Conservation (phyloP, 2,888 invertebrate genomes). For the Hesperia comma region DNA sequence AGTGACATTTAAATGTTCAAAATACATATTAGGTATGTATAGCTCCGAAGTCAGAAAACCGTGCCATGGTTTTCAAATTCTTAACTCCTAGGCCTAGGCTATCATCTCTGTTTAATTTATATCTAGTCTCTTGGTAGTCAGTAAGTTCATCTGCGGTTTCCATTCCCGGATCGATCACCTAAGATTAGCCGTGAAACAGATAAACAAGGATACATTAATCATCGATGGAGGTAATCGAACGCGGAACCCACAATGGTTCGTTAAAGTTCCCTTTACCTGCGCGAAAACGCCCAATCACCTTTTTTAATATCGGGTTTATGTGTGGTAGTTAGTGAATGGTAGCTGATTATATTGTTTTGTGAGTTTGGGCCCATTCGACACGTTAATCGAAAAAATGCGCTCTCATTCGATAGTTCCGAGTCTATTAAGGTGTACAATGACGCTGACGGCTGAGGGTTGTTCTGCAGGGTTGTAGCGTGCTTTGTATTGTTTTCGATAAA, state of each 20-base stretch:
- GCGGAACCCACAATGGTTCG: conserved; percentile 79
- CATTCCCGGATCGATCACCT: conserved; percentile 11
- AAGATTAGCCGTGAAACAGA: conserved; percentile 52
- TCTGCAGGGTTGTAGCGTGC: conserved; percentile 44
- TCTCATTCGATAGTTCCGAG: conserved; percentile 70
- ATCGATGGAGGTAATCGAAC: conserved; percentile 78
- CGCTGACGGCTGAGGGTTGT: conserved; percentile 59
- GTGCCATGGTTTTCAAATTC: no score
- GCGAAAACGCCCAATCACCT: conserved; percentile 74
- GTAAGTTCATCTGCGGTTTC: background rate
- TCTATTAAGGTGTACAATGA: conserved; percentile 69
- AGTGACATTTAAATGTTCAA: no score
- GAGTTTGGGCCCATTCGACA: conserved; percentile 73
- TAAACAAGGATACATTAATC: conserved; percentile 59
- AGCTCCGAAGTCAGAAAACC: no score
- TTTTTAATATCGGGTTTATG: conserved; percentile 72
- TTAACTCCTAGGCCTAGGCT: no score
- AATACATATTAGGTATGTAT: no score
- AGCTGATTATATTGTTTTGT: conserved; percentile 82
- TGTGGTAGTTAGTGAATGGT: conserved; percentile 61
- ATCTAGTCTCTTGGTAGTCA: no score
- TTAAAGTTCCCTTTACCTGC: conserved; percentile 66
- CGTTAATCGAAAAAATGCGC: conserved; percentile 79
- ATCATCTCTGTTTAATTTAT: no score
- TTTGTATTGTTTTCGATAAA: no score